These are phyloP conservation scores for Dolichotis patagonum DNA, from an alignment of 2,113 vertebrate species.

Conservation along the genomic window DNA sequence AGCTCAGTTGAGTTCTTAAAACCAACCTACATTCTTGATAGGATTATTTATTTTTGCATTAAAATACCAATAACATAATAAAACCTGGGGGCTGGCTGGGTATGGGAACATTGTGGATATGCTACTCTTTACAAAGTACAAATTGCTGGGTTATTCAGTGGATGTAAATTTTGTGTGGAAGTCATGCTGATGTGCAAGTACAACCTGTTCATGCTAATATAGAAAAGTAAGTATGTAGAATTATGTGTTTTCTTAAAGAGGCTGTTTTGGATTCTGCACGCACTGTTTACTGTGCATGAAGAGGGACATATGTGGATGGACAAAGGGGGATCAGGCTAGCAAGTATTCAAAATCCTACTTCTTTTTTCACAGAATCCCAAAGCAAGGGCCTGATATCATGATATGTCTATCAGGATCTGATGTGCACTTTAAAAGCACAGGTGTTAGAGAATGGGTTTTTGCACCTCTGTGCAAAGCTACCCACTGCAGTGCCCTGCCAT, in stretches of 20 bases:
- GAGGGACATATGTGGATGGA: not conserved
- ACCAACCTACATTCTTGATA: constrained; percentile 32
- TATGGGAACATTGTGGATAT: not conserved
- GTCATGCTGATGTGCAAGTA: constrained; percentile 48
- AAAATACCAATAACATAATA: constrained; percentile 35
- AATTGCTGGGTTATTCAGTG: constrained; percentile 34
- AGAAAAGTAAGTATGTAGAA: not conserved
- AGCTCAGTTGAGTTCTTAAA: not conserved
- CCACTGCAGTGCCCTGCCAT: constrained; percentile 61
- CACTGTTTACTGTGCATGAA: not conserved
- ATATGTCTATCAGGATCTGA: not conserved
- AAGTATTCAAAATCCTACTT: not conserved
- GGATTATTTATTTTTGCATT: constrained; percentile 52
- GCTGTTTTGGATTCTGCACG: not conserved
- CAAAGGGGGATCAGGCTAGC: not conserved
- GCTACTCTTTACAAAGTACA: not conserved
- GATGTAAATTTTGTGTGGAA: not conserved
- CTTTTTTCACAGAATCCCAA: not conserved
- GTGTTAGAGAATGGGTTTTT: constrained; percentile 51
- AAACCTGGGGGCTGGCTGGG: constrained; percentile 12
- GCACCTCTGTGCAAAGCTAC: constrained; percentile 52
- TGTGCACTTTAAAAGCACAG: constrained; percentile 25
- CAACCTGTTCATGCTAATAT: constrained; percentile 14
- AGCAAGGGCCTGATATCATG: not conserved
- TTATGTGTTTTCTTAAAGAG: constrained; percentile 12